Base-by-base conservation (phyloP, 1,140 invertebrate species). In the Hypothenemus hampei region DNA sequence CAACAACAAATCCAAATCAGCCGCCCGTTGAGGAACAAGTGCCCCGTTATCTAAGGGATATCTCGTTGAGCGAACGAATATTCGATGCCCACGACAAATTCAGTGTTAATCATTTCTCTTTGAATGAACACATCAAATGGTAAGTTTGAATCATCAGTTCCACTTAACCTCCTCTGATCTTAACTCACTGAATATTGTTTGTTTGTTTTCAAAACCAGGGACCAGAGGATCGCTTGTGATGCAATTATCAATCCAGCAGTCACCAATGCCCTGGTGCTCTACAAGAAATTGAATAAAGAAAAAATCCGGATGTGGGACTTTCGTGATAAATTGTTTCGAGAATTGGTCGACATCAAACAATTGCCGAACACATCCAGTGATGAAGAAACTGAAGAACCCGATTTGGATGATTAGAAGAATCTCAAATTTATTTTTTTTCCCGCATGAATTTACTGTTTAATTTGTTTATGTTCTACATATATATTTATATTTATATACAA, bases 41-140 rank as follows among this genome's bases (percentile, higher is more conserved):
- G 8, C 49, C 49, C 4, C 41, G 16, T 20, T 52, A 18, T 16
- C 19, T 52, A 11, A 39, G 40, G 35, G 49, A 52, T 22, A 52
- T 52, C 15, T 41, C 49, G 3, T 13, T 43, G 10, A 52, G 49
- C 29, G 49, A 52, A 35, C 26, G 31, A 29, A 36, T 52, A 2
- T 52, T 52, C 15, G 49, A 52, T 20, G 39, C 24, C 1, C 40
- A 52, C 7, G 49, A 52, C 10, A 52, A 52, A 20, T 52, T 43
- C 26, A 29, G 16, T 21, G 35, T 41, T 5, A 52, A 41, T 19
- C 41, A 37, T 18, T 52, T 39, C 0, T 39, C 49, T 8, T 5
- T 52, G 0, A 52, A 52, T 26, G 49, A 52, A 33, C 49, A 52
- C 8, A 39, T 52, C 0, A 52, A 52, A 52, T 52, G 49, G 49